Evolutionary conservation across 1,140 invertebrate species (phyloP), one percentile per base, ranked within the genome.

Genomic region (Macrobrachium rosenbergii): DNA sequence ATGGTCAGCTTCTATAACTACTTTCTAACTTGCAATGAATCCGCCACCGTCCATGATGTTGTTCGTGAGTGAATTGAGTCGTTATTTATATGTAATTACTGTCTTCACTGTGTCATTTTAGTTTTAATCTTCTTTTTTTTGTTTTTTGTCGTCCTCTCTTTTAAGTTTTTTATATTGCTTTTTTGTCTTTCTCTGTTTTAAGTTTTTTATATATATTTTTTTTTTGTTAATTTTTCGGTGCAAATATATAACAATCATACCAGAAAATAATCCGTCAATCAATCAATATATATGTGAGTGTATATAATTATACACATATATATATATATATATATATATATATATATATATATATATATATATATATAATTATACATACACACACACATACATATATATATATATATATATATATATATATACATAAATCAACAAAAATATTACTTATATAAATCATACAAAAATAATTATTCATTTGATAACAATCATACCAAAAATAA

Each of bases 1-100:
- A 91, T 91, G 90, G 89, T 91, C 80, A 91, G 88, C 80, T 91
- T 91, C 88, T 91, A 90, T 81, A 90, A 89, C 67, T 90, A 89
- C 58, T 91, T 91, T 87, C 90, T 91, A 23, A 91, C 90, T 28
- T 91, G 90, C 64, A 89, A 89, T 62, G 80, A 88, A 60, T 80
- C 73, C 77, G 89, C 89, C 17, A 87, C 89, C 28, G 60, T 90
- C 45, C 83, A 88, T 63, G 88, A 90, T 67, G 89, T 90, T 60
- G 73, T 90, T 23, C 83, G 89, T 90, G 79, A 89, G 83, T 92
- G 19, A 17, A 58, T 67, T 58, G 8, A 72, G 45, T 80, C 37
- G n/a, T 37, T 45, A 10, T 37, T 37, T 45, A 17, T 69, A n/a
- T 45, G 23, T 28, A 16, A 14, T 80, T 12, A 23, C 16, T 10